Base-by-base conservation (phyloP, 2,113 vertebrate genomes). In the Chaenogobius annularis region DNA sequence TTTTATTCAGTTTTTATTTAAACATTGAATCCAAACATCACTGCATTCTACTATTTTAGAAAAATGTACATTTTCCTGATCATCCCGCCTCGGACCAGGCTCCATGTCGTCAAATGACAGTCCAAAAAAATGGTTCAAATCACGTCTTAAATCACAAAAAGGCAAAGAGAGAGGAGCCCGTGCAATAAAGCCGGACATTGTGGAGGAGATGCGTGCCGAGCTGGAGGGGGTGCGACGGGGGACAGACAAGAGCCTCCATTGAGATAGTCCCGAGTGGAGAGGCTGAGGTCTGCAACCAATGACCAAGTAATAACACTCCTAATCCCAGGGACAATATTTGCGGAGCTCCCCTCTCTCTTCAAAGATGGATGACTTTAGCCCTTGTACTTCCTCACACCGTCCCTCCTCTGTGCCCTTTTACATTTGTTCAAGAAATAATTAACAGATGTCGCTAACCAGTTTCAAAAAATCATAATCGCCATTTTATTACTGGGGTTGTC, bases 401-500 rank as follows among this genome's bases (percentile, higher is more conserved):
- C 90, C 89, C 88, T 87, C 92, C 82, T 79, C 3, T 14, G 55
- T 26, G 83, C 80, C 76, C 69, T 73, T 68, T 69, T 26, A 75
- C 78, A 92, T 92, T 91, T 88, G 87, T 91, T 88, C 87, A 89
- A 83, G 83, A 87, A 86, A 84, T 90, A 88, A 94, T 94, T 93
- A 94, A 93, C 93, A 94, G 90, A 91, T 93, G 93, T 87, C 90
- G 82, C 87, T 89, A 92, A 93, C 68, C 5, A 11, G 55, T 58
- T 14, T 0, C 2, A 26, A 26, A 26, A 56, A 31, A 31, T 31
- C 26, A 31, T 22, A 50, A 7, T 50, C 17, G 5, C 7, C 1
- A 46, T 46, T n/a, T n/a, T n/a, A n/a, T n/a, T n/a, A n/a, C n/a
- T n/a, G 3, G 44, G 44, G 11, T 14, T 46, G 44, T 46, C 13